phyloP scores from a whole-genome alignment of 1,140 invertebrate species.

The Babylonia areolata region DNA sequence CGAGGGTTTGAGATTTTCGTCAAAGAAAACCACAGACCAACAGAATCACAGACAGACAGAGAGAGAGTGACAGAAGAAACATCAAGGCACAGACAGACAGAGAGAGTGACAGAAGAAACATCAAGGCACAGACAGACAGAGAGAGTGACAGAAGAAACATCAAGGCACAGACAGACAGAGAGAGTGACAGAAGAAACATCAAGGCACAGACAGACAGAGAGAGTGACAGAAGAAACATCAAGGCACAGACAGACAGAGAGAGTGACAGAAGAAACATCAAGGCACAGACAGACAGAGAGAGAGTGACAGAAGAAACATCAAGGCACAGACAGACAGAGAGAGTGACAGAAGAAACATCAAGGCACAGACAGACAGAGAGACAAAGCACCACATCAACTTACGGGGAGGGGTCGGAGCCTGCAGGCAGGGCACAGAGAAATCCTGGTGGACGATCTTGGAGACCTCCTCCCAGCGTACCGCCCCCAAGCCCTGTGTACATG shows the following conservation, averaged over 20 bases:
- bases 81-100: slow-evolving; percentile 12
- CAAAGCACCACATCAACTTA: too few relatives aligned
- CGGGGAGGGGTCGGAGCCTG: not conserved
- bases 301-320: not conserved
- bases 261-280: too few relatives aligned
- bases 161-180: slow-evolving; percentile 73
- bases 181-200: too few relatives aligned
- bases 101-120: not conserved
- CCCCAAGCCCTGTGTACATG: slow-evolving; percentile 7
- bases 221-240: too few relatives aligned
- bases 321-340: slow-evolving; percentile 74
- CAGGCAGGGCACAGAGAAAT: not conserved
- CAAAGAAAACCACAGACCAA: too few relatives aligned
- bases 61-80: not conserved
- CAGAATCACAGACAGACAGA: too few relatives aligned
- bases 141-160: not conserved
- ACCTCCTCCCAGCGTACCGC: not conserved
- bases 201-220: not conserved
- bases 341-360: slow-evolving; percentile 54
- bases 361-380: not conserved
- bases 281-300: not conserved
- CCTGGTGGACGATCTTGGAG: slow-evolving; percentile 9
- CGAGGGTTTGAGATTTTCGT: too few relatives aligned
- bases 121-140: not conserved
- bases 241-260: not conserved